Percentiles rank a stretch among this genome's conserved stretches.
These are phyloP conservation scores for Gobius niger DNA, from an alignment of 2,113 vertebrate genomes.

Conservation along the genomic window DNA sequence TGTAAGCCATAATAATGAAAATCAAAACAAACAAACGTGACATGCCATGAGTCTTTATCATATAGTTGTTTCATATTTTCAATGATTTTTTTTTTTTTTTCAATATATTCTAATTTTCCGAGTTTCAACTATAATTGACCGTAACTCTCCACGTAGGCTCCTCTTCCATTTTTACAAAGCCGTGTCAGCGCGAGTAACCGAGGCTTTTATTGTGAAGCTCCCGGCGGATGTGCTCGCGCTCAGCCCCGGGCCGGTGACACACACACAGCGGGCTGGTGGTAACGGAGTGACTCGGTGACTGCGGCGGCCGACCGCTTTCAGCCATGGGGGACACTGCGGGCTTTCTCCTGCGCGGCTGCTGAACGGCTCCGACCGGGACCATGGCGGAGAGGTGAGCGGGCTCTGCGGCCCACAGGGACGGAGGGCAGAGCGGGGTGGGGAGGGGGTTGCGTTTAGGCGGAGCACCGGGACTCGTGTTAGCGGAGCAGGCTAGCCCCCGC, in stretches of 20 bases:
- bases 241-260: accelerated
- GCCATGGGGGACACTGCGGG: slow-evolving; percentile 58
- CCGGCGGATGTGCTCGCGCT: neutral
- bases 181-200: neutral
- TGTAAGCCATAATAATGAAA: no score
- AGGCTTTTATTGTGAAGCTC: slow-evolving; percentile 46
- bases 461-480: slow-evolving; percentile 16
- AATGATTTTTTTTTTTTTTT: no score
- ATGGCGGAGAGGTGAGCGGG: slow-evolving; percentile 70
- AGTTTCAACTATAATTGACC: no score
- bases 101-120: no score
- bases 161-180: no score
- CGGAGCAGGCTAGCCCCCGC: slow-evolving; percentile 35
- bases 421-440: no score
- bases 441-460: neutral
- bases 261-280: neutral
- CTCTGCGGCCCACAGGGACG: no score
- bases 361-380: slow-evolving; percentile 30
- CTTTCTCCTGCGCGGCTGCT: slow-evolving; percentile 44
- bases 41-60: no score
- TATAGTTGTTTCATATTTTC: no score
- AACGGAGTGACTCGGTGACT: slow-evolving; percentile 57
- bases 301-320: slow-evolving; percentile 52
- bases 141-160: no score
- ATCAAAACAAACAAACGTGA: no score